Evolutionary conservation across 2,888 invertebrate genomes (phyloP), one percentile per base, ranked within the genome.

Genomic region (Proisotoma minuta): DNA sequence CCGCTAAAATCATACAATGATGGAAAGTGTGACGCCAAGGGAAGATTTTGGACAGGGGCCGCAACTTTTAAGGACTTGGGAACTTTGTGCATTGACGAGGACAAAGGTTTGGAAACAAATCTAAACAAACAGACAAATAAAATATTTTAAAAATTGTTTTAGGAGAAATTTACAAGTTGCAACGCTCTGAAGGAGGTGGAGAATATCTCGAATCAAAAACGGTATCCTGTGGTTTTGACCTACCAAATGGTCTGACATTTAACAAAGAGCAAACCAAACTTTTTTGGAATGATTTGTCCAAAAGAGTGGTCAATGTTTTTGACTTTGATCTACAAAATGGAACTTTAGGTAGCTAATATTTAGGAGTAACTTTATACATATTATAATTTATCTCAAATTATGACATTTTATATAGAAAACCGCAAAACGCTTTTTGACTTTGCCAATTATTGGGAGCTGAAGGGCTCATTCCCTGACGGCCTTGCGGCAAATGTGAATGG

Each of bases 381-480:
- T 27, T 12, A n/a, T 12, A 29, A n/a, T 57, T 3, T 10, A 22
- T 12, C 20, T 20, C n/a, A 26, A 26, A 26, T 23, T 15, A 4
- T 26, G 3, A 50, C 22, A 10, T 15, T 12, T 12, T n/a, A n/a
- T 43, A 27, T 48, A 75, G 75, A 65, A 51, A 76, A 76, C 63
- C 63, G 70, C 24, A 62, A 73, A 39, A 62, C 70, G 10, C 63
- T 74, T 8, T 62, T 73, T 51, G 74, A 77, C 52, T 76, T 74
- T 60, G 66, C 72, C n/a, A 61, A 59, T 2, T 26, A 59, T 26
- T 66, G 67, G 4, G 70, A 72, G 23, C 50, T 56, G 10, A 77
- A 78, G 1, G 43, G 43, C 18, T 43, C 43, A 43, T n/a, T 12
- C 1, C 53, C 53, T 12, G 53, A 53, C 34, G 53, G 53, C 3